phyloP scores from a whole-genome alignment of 1,140 invertebrate species.

The Drosophila serrata region DNA sequence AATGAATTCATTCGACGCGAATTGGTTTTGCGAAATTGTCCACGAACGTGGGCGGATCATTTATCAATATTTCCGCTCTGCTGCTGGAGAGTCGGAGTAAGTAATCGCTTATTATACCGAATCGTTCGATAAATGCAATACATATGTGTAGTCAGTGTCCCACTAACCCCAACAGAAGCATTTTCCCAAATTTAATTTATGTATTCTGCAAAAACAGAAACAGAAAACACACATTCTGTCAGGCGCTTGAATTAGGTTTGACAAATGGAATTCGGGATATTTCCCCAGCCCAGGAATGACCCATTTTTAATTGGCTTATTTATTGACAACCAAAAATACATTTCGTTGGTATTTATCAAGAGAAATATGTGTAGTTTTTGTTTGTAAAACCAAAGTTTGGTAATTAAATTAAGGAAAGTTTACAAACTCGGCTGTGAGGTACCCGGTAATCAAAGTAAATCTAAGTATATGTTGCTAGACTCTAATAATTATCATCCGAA shows the following conservation, averaged over 20 bases:
- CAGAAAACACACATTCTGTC: slow-evolving; percentile 20
- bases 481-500: not conserved
- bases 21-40: slow-evolving; percentile 60
- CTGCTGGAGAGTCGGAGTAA: slow-evolving; percentile 30
- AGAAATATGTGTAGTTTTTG: slow-evolving; percentile 1
- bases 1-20: slow-evolving; percentile 61
- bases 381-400: not conserved
- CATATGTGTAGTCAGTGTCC: slow-evolving; percentile 4
- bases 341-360: not conserved
- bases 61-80: slow-evolving; percentile 73
- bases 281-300: slow-evolving; percentile 4
- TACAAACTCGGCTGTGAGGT: not conserved
- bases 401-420: not conserved
- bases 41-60: slow-evolving; percentile 59
- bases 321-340: slow-evolving; percentile 10
- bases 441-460: not conserved
- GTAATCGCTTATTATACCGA: slow-evolving; percentile 70
- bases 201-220: not conserved
- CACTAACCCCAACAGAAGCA: slow-evolving; percentile 21
- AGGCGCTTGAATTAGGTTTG: slow-evolving; percentile 19
- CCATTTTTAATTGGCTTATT: slow-evolving; percentile 39
- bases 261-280: slow-evolving; percentile 31
- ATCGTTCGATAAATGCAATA: slow-evolving; percentile 57
- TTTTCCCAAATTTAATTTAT: slow-evolving; percentile 37
- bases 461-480: not conserved